Conservation (phyloP, 2,797 vertebrate species). For the Pantherophis vulpinus region DNA sequence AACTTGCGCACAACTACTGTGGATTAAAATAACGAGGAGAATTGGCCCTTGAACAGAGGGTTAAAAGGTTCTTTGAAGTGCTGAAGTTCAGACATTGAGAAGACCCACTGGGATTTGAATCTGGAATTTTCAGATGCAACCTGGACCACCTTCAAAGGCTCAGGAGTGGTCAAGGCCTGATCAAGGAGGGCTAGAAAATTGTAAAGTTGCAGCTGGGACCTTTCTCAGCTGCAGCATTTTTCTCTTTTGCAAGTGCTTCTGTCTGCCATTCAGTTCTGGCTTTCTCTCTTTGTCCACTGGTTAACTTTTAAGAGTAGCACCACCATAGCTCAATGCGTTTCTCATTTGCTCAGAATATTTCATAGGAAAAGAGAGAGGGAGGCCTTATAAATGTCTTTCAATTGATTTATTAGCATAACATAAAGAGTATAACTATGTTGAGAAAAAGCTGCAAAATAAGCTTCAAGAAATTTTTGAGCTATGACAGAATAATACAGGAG, state of each 20-base stretch:
- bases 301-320: not conserved
- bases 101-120: not conserved
- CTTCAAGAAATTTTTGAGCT: constrained; percentile 48
- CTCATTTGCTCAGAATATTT: constrained; percentile 22
- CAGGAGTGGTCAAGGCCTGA: not conserved
- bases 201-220: not conserved
- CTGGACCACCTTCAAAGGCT: not conserved
- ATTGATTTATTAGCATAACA: not conserved
- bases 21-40: not conserved
- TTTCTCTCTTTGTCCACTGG: not conserved
- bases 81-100: not conserved
- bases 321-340: constrained; percentile 14
- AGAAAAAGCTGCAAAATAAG: constrained; percentile 8
- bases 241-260: too few species aligned
- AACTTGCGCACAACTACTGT: not conserved
- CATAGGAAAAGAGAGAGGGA: not conserved
- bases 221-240: not conserved
- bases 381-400: constrained; percentile 33
- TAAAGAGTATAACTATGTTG: constrained; percentile 26
- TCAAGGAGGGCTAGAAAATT: not conserved
- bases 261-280: not conserved
- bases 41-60: not conserved
- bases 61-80: constrained; percentile 30
- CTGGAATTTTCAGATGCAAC: not conserved
- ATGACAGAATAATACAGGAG: constrained; percentile 30